Evolutionary conservation across 2,113 vertebrate species (phyloP).

Genomic region (Crotalus horridus): DNA sequence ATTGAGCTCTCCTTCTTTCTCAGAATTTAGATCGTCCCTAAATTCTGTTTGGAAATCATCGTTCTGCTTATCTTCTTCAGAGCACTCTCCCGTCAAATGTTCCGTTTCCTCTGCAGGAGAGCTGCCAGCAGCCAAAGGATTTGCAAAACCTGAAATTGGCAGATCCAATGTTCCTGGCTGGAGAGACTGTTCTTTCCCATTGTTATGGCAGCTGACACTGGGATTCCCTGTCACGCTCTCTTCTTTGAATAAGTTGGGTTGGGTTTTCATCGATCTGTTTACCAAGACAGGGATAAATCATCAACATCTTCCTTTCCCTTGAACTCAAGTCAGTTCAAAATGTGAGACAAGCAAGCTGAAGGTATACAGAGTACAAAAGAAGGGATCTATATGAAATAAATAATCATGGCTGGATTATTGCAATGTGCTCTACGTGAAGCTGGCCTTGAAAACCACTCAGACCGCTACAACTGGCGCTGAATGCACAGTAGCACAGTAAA

Average conservation of each 20-base stretch:
- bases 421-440: not conserved
- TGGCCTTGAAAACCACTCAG: not conserved
- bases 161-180: not conserved
- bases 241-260: constrained; percentile 64
- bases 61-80: constrained; percentile 34
- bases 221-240: constrained; percentile 30
- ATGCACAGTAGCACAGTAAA: not conserved
- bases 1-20: constrained; percentile 4
- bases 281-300: not conserved
- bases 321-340: not conserved
- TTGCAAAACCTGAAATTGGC: constrained; percentile 1
- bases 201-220: constrained; percentile 22
- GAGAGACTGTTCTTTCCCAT: not conserved
- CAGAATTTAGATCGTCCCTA: not conserved
- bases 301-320: not conserved
- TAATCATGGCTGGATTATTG: not conserved
- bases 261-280: constrained; percentile 84
- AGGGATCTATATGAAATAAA: not conserved
- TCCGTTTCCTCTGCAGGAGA: constrained; percentile 32
- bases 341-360: not conserved
- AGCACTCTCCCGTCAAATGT: constrained; percentile 16
- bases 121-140: not conserved
- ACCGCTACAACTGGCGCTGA: not conserved
- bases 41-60: accelerated
- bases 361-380: not conserved